Conservation (phyloP, 2,888 invertebrate species). For the Euplagia quadripunctaria region DNA sequence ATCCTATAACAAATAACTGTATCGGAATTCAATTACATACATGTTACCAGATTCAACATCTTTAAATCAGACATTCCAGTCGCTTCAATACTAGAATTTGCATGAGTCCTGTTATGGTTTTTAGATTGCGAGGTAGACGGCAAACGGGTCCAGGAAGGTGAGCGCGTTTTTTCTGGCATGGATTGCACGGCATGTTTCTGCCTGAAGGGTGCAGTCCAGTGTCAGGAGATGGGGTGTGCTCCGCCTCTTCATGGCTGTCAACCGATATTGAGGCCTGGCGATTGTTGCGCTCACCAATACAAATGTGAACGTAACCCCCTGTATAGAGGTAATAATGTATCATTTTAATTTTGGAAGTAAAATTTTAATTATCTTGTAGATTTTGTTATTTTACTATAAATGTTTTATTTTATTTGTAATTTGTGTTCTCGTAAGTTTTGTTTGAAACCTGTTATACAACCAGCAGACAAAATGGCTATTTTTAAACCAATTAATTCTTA, state of each 20-base stretch:
- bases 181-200: conserved; percentile 94
- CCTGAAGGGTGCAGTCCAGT: conserved; percentile 90
- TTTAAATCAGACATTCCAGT: neutral
- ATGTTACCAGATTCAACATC: neutral
- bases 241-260: conserved; percentile 92
- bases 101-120: conserved; percentile 33
- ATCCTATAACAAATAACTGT: too few species aligned
- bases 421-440: neutral
- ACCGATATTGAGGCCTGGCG: conserved; percentile 91
- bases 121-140: conserved; percentile 90
- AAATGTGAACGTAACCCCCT: conserved; percentile 88
- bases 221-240: conserved; percentile 92
- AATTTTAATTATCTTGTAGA: neutral
- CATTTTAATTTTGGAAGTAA: too few species aligned
- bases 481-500: neutral
- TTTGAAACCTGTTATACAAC: neutral
- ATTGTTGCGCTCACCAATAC: conserved; percentile 95
- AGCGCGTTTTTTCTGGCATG: conserved; percentile 87
- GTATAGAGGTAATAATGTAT: neutral
- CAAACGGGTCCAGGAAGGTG: conserved; percentile 90
- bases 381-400: neutral
- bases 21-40: too few species aligned
- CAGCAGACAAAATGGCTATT: neutral
- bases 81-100: neutral
- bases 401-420: neutral